Percentiles rank a stretch among this genome's conserved stretches.
These are phyloP conservation scores for Pontoporia blainvillei DNA, from an alignment of 2,113 vertebrate species.

Conservation along the genomic window DNA sequence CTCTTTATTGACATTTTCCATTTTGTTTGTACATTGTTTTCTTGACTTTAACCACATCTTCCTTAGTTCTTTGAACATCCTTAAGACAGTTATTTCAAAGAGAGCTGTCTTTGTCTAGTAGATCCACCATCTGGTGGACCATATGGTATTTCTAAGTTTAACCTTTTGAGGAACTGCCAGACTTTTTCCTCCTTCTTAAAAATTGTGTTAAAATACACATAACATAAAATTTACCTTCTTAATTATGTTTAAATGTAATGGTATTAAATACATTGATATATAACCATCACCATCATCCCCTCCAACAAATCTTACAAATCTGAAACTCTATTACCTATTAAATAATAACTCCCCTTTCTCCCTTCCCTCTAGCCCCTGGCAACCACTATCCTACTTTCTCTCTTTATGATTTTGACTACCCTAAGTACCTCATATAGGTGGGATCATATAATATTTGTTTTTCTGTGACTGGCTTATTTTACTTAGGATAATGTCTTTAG, in stretches of 20 bases:
- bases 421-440: neutral
- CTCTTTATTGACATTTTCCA: no score
- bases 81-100: no score
- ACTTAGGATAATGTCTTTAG: no score
- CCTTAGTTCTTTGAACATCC: no score
- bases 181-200: neutral
- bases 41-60: no score
- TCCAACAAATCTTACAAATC: neutral
- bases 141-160: no score
- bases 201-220: neutral
- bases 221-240: neutral
- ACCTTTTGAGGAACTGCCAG: no score
- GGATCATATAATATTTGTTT: neutral
- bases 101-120: no score
- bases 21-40: no score
- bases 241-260: neutral
- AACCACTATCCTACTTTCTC: neutral
- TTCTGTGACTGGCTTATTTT: no score
- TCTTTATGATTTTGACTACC: neutral
- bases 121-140: no score
- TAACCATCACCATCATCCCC: neutral
- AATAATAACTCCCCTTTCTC: neutral
- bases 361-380: neutral
- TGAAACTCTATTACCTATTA: neutral
- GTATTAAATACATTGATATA: neutral